Evolutionary conservation across 2,888 invertebrate species (phyloP), one percentile per base, ranked within the genome.

Genomic region (Nineta flava): DNA sequence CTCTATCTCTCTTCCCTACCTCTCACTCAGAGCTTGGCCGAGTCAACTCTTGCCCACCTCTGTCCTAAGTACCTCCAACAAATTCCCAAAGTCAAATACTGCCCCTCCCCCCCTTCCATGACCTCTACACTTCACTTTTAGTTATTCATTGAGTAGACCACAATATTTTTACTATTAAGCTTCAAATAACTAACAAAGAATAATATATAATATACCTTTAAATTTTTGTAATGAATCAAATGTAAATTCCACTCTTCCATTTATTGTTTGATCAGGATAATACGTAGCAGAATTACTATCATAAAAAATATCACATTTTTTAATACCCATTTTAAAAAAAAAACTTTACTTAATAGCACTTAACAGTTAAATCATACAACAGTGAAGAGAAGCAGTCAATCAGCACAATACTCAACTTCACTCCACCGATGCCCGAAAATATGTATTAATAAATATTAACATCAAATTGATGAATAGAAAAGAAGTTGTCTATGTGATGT

Each of bases 261-360:
- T 71, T 3, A 76, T 64, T 26, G 70, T 70, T 60, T 75, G 73
- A 10, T 75, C 76, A 38, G 74, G 70, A 60, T 73, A 75, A 58
- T 74, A 76, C 0, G 73, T 70, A 53, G 67, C 71, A 66, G 75
- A 79, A 51, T 81, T 81, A 69, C 84, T 86, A 60, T 87, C 86
- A 59, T 86, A 76, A 59, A 74, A 70, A 55, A 87, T 82, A 62
- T 75, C 72, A 59, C 84, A 82, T 62, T 81, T 79, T 65, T 80
- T 81, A 41, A 85, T 65, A 47, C 83, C 84, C 86, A 87, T 86
- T 53, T 56, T 60, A 21, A 48, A 40, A 41, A 51, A 46, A 13
- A 15, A 38, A n/a, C 3, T 6, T 10, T 34, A 34, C 12, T 34
- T 34, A 34, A 7, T 7, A 26, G 26, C 7, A 26, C 7, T 7